Conservation (phyloP, 2,888 invertebrate genomes). For the Baronia brevicornis region DNA sequence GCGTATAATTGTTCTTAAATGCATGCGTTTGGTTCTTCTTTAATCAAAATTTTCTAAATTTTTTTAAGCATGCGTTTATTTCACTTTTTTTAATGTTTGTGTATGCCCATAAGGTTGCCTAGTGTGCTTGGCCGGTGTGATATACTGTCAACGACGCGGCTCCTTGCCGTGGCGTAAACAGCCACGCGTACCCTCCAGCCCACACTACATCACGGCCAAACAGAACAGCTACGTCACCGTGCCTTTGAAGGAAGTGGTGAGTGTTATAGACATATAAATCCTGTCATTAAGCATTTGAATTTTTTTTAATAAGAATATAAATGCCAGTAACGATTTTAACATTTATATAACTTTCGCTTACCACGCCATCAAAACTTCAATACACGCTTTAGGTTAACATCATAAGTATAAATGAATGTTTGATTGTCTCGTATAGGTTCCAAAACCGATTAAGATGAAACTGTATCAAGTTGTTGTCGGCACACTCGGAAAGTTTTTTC, state of each 20-base stretch:
- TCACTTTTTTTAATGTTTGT: conserved; percentile 4
- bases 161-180: conserved; percentile 60
- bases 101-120: conserved; percentile 62
- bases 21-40: too few species aligned
- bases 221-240: conserved; percentile 90
- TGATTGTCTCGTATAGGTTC: too few species aligned
- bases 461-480: too few species aligned
- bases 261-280: conserved; percentile 21
- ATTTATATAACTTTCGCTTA: too few species aligned
- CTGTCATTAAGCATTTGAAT: neutral
- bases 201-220: conserved; percentile 87
- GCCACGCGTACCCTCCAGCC: conserved; percentile 82
- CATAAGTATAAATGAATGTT: too few species aligned
- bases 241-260: conserved; percentile 84
- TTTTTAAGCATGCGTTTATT: neutral
- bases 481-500: too few species aligned
- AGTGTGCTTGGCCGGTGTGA: conserved; percentile 60
- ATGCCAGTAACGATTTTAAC: too few species aligned
- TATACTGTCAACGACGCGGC: conserved; percentile 60
- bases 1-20: too few species aligned
- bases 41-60: neutral
- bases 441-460: too few species aligned
- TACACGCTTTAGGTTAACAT: too few species aligned
- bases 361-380: too few species aligned
- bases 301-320: too few species aligned